phyloP scores from a whole-genome alignment of 2,797 vertebrate genomes.

The Acrossocheilus wenchowensis region DNA sequence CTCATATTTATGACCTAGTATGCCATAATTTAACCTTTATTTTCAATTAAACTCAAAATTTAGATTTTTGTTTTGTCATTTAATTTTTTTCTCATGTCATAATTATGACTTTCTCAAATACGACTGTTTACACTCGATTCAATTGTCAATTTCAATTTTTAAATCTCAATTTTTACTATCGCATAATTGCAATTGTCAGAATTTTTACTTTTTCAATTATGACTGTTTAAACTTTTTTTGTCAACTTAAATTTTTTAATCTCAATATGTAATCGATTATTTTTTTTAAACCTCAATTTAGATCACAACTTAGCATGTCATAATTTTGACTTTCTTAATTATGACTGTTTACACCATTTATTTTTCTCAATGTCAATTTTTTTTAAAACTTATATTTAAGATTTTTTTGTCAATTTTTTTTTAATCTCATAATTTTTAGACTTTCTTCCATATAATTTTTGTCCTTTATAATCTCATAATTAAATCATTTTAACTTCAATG shows the following conservation, averaged over 20 bases:
- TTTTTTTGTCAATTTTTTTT: neutral
- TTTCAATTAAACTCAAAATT: no score
- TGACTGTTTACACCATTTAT: neutral
- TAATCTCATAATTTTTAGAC: neutral
- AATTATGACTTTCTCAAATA: no score
- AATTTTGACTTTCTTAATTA: neutral
- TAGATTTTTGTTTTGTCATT: neutral
- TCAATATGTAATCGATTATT: no score
- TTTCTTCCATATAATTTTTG: no score
- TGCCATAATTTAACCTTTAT: no score
- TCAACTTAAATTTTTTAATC: no score
- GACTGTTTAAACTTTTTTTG: no score
- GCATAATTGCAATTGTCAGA: no score
- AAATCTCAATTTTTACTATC: neutral
- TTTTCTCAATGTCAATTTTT: neutral
- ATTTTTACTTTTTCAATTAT: neutral
- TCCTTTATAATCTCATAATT: neutral
- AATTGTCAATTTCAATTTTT: neutral
- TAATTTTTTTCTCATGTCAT: neutral
- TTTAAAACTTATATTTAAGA: neutral
- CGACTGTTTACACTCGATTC: no score
- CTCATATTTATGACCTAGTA: no score
- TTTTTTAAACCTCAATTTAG: no score
- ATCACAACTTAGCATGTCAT: neutral
- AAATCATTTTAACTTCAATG: no score